Percentiles rank a stretch among this genome's conserved stretches.
Evolutionary conservation across 2,797 vertebrate genomes (phyloP).

Genomic region (Syncerus caffer): DNA sequence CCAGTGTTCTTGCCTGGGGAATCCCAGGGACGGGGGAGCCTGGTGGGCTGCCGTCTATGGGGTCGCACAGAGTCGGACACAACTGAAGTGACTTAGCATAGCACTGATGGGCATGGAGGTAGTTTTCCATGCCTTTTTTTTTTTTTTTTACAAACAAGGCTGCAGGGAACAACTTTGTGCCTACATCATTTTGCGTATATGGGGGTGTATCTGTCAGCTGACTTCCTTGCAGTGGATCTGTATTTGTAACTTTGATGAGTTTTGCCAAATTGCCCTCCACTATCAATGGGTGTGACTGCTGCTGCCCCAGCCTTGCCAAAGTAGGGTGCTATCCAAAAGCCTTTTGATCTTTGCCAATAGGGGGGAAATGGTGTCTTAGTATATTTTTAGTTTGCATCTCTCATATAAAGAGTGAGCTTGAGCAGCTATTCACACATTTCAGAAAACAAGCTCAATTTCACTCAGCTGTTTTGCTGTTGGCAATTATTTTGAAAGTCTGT

Average conservation of each 20-base stretch:
- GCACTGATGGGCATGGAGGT: not conserved
- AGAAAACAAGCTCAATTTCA: slow-evolving; percentile 40
- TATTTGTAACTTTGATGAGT: not conserved
- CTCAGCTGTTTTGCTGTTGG: slow-evolving; percentile 36
- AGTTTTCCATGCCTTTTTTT: not conserved
- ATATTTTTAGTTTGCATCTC: not conserved
- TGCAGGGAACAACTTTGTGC: not conserved
- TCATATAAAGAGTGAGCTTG: not conserved
- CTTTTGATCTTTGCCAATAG: not conserved
- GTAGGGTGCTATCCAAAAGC: not conserved
- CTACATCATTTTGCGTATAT: not conserved
- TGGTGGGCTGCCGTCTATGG: no score
- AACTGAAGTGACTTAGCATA: no score
- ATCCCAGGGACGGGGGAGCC: no score
- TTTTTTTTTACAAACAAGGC: not conserved
- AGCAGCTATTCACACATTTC: not conserved
- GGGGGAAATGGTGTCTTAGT: not conserved
- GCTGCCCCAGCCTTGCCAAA: not conserved
- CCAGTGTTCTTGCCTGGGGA: no score
- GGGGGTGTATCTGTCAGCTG: not conserved
- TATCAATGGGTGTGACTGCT: not conserved
- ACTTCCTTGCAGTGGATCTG: slow-evolving; percentile 8
- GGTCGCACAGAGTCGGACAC: no score
- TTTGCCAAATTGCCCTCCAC: not conserved
- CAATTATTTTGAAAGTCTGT: slow-evolving; percentile 53